These are phyloP conservation scores for Phylloscopus collybita DNA, from an alignment of 2,797 vertebrate genomes.

Conservation along the genomic window DNA sequence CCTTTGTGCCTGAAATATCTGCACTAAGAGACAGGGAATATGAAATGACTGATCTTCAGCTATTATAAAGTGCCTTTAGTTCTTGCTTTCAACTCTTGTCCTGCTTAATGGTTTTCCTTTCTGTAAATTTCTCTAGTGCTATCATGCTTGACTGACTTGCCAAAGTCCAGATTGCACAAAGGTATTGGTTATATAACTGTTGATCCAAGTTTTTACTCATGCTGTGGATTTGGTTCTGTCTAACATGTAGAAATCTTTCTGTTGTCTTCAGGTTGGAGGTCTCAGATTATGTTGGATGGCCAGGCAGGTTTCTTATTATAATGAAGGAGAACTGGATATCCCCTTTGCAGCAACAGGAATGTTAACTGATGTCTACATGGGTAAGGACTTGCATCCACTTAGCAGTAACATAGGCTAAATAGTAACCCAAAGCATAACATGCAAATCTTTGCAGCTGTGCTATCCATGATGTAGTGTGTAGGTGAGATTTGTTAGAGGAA, in stretches of 20 bases:
- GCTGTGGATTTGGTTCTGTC: not conserved
- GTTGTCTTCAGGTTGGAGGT: not conserved
- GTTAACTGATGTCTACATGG: not conserved
- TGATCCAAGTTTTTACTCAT: not conserved
- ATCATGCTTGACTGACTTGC: not conserved
- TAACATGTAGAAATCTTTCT: not conserved
- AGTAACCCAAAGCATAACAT: not conserved
- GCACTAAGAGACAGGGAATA: not conserved
- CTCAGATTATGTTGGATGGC: not conserved
- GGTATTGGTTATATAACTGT: not conserved
- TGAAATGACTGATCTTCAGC: not conserved
- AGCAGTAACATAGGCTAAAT: not conserved
- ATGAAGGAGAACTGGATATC: not conserved
- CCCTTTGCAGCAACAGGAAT: not conserved
- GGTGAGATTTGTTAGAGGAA: not conserved
- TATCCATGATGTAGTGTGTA: not conserved
- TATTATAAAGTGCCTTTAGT: not conserved
- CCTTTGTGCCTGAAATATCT: not conserved
- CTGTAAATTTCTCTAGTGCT: not conserved
- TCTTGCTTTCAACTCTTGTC: not conserved
- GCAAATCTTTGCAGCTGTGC: not conserved
- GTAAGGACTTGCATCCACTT: not conserved
- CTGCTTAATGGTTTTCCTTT: not conserved
- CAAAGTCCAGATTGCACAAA: not conserved
- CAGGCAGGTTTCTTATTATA: conserved; percentile 9